A percentile compares a stretch with the other conserved stretches of the same genome.
These are phyloP conservation scores for Alligator mississippiensis DNA, from an alignment of 2,113 vertebrate genomes.

Conservation along the genomic window DNA sequence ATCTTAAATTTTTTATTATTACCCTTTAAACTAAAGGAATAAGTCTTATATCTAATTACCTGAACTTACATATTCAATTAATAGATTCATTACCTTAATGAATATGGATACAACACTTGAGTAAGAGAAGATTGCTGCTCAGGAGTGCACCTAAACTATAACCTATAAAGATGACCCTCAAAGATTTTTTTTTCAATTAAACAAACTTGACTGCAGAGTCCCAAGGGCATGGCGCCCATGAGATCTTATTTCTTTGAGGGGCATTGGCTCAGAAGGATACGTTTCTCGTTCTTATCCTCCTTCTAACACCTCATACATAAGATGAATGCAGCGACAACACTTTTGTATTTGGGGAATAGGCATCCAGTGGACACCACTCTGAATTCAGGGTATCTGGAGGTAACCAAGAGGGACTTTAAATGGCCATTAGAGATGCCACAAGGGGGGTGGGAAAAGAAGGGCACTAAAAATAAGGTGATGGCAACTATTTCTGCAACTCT, in stretches of 20 bases:
- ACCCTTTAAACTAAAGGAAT: constrained; percentile 85
- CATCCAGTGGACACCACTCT: neutral
- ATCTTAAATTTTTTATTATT: constrained; percentile 86
- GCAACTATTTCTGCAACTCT: too few relatives aligned
- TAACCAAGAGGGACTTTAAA: neutral
- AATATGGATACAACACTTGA: constrained; percentile 48
- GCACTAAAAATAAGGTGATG: too few relatives aligned
- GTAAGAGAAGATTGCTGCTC: constrained; percentile 40
- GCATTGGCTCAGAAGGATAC: neutral
- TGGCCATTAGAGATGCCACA: neutral
- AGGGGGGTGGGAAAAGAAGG: neutral
- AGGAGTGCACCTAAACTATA: neutral
- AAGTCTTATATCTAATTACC: constrained; percentile 82
- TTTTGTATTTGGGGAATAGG: neutral
- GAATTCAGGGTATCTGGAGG: neutral
- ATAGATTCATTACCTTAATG: constrained; percentile 82
- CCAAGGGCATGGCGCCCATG: neutral
- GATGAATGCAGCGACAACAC: constrained; percentile 14
- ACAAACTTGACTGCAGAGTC: neutral
- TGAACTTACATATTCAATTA: constrained; percentile 84
- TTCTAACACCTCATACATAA: neutral
- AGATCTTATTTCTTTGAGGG: neutral
- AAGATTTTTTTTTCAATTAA: neutral
- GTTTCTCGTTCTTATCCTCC: neutral
- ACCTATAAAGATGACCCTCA: neutral